These are phyloP conservation scores for Echinarachnius parma DNA, from an alignment of 53 echinoderm and acorn worm genomes.

Conservation along the genomic window DNA sequence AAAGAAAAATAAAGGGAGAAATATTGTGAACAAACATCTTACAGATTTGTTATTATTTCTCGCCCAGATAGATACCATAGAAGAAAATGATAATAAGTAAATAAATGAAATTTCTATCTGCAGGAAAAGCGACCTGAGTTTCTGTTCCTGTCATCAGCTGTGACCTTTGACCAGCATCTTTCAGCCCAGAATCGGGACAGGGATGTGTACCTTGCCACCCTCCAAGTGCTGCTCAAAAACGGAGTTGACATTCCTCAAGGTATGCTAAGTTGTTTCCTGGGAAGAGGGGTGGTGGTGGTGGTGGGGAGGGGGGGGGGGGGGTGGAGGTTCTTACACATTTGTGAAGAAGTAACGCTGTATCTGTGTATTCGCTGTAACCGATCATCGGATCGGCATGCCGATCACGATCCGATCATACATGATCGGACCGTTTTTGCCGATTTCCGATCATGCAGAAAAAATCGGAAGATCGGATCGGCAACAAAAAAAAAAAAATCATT, in stretches of 20 bases:
- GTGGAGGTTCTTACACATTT: neutral
- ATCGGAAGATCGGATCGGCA: too few relatives aligned
- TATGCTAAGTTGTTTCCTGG: too few relatives aligned
- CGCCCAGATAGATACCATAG: neutral
- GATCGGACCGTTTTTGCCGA: too few relatives aligned
- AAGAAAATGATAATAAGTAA: neutral
- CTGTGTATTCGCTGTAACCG: too few relatives aligned
- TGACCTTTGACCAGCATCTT: constrained; percentile 66
- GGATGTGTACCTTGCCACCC: constrained; percentile 64
- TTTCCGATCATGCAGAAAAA: too few relatives aligned
- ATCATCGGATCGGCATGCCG: too few relatives aligned
- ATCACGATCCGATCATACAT: too few relatives aligned
- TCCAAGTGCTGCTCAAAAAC: constrained; percentile 56
- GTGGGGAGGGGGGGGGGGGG: neutral
- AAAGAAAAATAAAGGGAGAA: too few relatives aligned
- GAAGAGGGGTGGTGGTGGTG: neutral
- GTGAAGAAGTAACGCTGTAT: neutral
- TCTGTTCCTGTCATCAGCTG: constrained; percentile 19
- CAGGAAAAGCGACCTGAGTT: constrained; percentile 24
- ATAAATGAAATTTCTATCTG: neutral
- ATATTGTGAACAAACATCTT: neutral
- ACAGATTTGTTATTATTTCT: neutral
- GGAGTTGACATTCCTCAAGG: constrained; percentile 70
- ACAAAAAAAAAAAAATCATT: too few relatives aligned
- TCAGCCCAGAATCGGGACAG: constrained; percentile 65